phyloP scores from a whole-genome alignment of 2,888 invertebrate species.

The Hirtodrosophila cameraria region DNA sequence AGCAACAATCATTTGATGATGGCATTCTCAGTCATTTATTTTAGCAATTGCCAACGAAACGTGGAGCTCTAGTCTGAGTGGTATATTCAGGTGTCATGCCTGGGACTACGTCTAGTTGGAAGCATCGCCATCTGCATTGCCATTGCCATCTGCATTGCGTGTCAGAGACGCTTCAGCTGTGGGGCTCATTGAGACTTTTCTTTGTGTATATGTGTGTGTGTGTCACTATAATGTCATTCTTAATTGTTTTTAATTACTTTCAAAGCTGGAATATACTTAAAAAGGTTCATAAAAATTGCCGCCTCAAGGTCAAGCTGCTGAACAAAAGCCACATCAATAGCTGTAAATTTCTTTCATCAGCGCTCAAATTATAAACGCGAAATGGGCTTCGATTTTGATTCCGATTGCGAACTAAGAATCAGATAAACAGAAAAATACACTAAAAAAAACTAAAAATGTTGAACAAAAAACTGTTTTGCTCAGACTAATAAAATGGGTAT shows the following conservation, averaged over 20 bases:
- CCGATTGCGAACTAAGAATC: conserved; percentile 6
- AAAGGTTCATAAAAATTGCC: conserved; percentile 16
- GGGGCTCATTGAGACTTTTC: conserved; percentile 38
- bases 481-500: no score
- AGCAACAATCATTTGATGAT: neutral
- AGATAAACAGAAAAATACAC: neutral
- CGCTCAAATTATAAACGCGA: conserved; percentile 39
- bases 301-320: conserved; percentile 43
- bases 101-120: neutral
- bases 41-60: neutral
- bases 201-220: neutral
- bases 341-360: conserved; percentile 59
- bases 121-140: conserved; percentile 2
- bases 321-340: conserved; percentile 25
- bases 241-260: conserved; percentile 43
- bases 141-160: conserved; percentile 36
- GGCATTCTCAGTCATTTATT: conserved; percentile 11
- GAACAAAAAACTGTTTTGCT: no score
- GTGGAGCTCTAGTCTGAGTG: no score
- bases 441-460: no score
- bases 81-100: conserved; percentile 21
- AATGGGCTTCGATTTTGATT: conserved; percentile 12
- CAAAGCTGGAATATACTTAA: conserved; percentile 2
- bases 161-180: conserved; percentile 22
- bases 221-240: conserved; percentile 36